Evolutionary conservation across 2,797 vertebrate genomes (phyloP).

Genomic region (Adelosebastes latens): DNA sequence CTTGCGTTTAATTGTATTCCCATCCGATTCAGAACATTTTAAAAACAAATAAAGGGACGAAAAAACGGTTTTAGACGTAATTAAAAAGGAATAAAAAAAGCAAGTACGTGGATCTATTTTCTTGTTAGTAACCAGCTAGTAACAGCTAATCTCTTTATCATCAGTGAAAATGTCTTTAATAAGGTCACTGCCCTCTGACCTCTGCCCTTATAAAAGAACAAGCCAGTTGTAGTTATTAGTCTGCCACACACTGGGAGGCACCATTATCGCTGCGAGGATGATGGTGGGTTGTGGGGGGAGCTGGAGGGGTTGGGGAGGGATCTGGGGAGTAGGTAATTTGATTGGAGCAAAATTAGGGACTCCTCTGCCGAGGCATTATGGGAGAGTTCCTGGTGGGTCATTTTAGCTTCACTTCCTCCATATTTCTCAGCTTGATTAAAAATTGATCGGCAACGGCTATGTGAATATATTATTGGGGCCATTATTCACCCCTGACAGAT

Average conservation of each 20-base stretch:
- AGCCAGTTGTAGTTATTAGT: conserved; percentile 89
- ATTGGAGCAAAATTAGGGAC: conserved; percentile 99
- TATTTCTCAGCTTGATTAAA: conserved; percentile 99
- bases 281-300: background rate
- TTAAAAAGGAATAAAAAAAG: background rate
- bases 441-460: conserved; percentile 99
- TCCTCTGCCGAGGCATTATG: conserved; percentile 92
- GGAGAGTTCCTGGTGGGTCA: conserved; percentile 96
- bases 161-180: conserved; percentile 89
- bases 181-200: conserved; percentile 89
- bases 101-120: background rate
- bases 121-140: conserved; percentile 59
- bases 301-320: conserved; percentile 68
- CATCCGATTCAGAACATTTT: background rate
- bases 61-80: background rate
- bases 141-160: conserved; percentile 94
- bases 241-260: conserved; percentile 88
- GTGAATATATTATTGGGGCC: conserved; percentile 99
- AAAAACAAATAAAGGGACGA: background rate
- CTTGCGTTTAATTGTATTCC: background rate
- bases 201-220: conserved; percentile 84
- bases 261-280: conserved; percentile 87
- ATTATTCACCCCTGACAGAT: conserved; percentile 99
- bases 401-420: conserved; percentile 99
- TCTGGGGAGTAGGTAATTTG: conserved; percentile 92